These are phyloP conservation scores for Serinus canaria DNA, from an alignment of 2,113 vertebrate species.

Conservation along the genomic window DNA sequence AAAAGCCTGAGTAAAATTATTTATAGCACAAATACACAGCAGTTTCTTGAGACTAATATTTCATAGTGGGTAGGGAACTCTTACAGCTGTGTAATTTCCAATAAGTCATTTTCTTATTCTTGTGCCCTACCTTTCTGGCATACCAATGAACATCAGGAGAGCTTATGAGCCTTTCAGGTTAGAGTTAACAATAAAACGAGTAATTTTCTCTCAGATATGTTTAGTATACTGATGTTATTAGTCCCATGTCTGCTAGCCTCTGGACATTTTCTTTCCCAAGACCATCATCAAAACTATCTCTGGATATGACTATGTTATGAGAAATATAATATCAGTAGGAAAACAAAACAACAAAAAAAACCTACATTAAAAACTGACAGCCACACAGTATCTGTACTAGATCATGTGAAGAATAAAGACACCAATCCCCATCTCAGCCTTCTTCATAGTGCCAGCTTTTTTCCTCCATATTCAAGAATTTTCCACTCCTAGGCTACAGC, in stretches of 20 bases:
- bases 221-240: not conserved
- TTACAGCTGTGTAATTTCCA: not conserved
- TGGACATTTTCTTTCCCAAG: not conserved
- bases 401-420: not conserved
- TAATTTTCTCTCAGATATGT: not conserved
- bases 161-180: constrained; percentile 11
- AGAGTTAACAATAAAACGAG: not conserved
- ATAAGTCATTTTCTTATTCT: not conserved
- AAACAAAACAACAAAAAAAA: not conserved
- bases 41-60: constrained; percentile 8
- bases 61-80: not conserved
- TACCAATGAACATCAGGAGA: not conserved
- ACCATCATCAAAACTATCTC: not conserved
- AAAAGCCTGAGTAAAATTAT: not conserved
- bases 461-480: not conserved
- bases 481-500: not conserved
- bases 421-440: not conserved
- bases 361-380: not conserved
- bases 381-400: not conserved
- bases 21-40: not conserved
- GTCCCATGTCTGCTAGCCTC: not conserved
- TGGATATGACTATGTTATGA: not conserved
- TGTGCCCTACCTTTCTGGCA: not conserved
- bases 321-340: not conserved
- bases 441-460: not conserved